Base-by-base conservation (phyloP, 2,888 invertebrate species). In the Drymonia ruficornis region DNA sequence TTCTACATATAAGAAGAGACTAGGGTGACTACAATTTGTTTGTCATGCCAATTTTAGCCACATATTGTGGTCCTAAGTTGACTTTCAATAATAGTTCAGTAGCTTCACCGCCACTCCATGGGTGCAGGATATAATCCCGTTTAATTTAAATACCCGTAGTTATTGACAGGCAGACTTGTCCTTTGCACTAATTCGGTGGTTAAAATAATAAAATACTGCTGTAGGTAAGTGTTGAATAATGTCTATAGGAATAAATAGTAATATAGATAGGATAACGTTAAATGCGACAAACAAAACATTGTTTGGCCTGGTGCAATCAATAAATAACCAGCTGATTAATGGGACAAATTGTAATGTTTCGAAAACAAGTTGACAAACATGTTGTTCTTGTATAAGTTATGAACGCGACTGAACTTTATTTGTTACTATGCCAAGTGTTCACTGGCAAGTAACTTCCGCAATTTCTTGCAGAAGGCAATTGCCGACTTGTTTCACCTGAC, bases 201-300 rank as follows among this genome's bases (percentile, higher is more conserved):
- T 56, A 59, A 55, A 16, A 60, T 56, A 54, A 55, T 52, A 53
- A 56, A 67, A 71, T 67, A 68, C 68, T 43, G 52, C 68, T 43
- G 52, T 55, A 34, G 36, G 44, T 31, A 48, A 16, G 7, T 16
- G 40, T 16, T 38, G 15, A 38, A 38, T 38, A n/a, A 38, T n/a
- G 13, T n/a, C 13, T 38, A 15, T 34, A 34, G 34, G 34, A 34
- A 34, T 34, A 2, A 38, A 31, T 13, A 38, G 38, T 38, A n/a
- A n/a, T 31, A 11, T 8, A 31, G 31, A 31, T 8, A 31, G 12
- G 9, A 31, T 8, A 31, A 31, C 23, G 3, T 23, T 23, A 23
- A 2, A 23, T 23, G 23, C 23, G 23, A 23, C 23, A 23, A 23
- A 23, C 1, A 23, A 23, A 1, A 23, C 31, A 31, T 11, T 31